phyloP scores from a whole-genome alignment of 2,888 invertebrate genomes.

The Stenichneumon culpator region DNA sequence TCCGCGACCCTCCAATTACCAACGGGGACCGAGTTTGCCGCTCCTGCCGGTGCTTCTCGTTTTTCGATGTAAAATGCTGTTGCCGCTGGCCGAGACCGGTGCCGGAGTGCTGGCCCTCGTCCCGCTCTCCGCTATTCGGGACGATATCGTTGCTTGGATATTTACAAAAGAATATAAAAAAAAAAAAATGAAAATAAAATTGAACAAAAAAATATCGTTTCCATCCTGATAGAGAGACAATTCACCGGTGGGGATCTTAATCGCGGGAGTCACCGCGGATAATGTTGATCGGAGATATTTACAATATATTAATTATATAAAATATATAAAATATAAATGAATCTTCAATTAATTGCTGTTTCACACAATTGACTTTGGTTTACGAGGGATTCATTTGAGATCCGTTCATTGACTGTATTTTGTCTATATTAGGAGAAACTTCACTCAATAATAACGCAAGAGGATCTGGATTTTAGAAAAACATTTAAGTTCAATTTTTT shows the following conservation, averaged over 20 bases:
- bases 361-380: background rate
- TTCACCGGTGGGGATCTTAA: constrained; percentile 14
- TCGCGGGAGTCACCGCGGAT: constrained; percentile 15
- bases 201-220: constrained; percentile 36
- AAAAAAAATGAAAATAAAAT: background rate
- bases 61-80: constrained; percentile 80
- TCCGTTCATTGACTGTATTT: background rate
- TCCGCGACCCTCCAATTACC: constrained; percentile 83
- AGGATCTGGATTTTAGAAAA: background rate
- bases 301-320: constrained; percentile 43
- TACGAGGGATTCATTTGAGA: background rate
- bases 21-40: constrained; percentile 76
- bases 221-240: constrained; percentile 22
- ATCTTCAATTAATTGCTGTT: constrained; percentile 52
- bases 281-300: constrained; percentile 6
- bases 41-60: constrained; percentile 73
- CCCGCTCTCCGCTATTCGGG: background rate
- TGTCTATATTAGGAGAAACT: background rate
- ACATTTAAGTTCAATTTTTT: too few species aligned
- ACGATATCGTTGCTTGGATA: constrained; percentile 39
- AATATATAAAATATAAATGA: constrained; percentile 21
- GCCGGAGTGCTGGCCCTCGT: constrained; percentile 74
- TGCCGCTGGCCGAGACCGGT: constrained; percentile 76
- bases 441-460: background rate
- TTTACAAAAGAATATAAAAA: constrained; percentile 44